Evolutionary conservation across 2,888 invertebrate genomes (phyloP), one percentile per base, ranked within the genome.

Genomic region (Apotomis turbidana): DNA sequence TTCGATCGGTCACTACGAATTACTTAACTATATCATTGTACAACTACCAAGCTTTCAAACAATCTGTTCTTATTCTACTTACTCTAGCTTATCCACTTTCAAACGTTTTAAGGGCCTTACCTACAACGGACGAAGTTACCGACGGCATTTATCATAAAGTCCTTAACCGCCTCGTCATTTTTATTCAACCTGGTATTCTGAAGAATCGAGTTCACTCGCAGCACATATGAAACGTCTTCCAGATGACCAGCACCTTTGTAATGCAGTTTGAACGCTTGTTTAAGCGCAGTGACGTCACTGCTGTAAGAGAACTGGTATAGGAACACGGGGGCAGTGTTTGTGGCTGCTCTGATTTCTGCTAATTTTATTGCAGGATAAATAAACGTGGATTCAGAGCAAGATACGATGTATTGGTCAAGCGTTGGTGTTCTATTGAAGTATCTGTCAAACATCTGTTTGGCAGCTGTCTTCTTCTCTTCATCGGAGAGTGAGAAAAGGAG

Each of bases 161-260:
- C 46, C 46, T 60, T 60, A 5, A 60, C 27, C 15, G 8, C 46
- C 15, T 60, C 60, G 44, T 60, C 60, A 8, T 12, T 46, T 3
- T 1, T 5, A 46, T 10, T 60, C 60, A 60, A 27, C 15, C 8
- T 8, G 4, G 60, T 60, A 12, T 60, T 10, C 10, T 27, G 15
- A 5, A 60, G 60, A 15, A 60, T 46, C 4, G 60, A 60, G 76
- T 89, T 90, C 0, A 82, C 81, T 61, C 82, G 83, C 75, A 95
- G 94, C 8, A 95, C 78, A 75, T 94, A 95, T 0, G 94, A 94
- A 80, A 95, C 78, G 80, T 95, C 95, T 77, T 95, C 95, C 1
- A 94, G 90, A 74, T 95, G 95, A 15, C 91, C 94, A 4, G 94
- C 94, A 10, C 95, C 95, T 0, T 86, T 83, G 57, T 91, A 87